A percentile compares a stretch with the other conserved stretches of the same genome.
Evolutionary conservation across 2,797 vertebrate species (phyloP).

Genomic region (Centroberyx gerrardi): DNA sequence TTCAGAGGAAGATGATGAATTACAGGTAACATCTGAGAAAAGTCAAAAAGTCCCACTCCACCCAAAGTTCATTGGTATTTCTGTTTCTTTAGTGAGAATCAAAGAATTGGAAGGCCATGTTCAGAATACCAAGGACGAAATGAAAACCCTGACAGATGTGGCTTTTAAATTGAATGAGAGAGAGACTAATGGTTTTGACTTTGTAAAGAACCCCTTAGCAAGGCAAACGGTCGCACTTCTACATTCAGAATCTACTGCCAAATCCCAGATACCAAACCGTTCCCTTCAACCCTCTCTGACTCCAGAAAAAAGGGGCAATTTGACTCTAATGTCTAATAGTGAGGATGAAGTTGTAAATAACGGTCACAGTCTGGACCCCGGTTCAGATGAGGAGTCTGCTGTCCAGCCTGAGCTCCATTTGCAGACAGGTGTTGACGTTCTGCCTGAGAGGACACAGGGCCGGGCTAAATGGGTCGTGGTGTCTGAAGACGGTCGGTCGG

Average conservation of each 20-base stretch:
- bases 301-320: slow-evolving; percentile 36
- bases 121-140: slow-evolving; percentile 27
- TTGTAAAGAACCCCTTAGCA: slow-evolving; percentile 2
- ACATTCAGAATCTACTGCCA: slow-evolving; percentile 25
- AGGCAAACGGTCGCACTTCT: slow-evolving; percentile 21
- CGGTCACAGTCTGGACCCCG: slow-evolving; percentile 26
- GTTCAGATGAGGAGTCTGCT: slow-evolving; percentile 43
- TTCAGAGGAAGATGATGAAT: slow-evolving; percentile 44
- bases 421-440: slow-evolving; percentile 58
- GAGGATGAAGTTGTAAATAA: slow-evolving; percentile 59
- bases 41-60: slow-evolving; percentile 44
- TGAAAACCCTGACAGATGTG: slow-evolving; percentile 27
- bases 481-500: slow-evolving; percentile 28
- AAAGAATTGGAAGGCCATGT: slow-evolving; percentile 30
- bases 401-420: slow-evolving; percentile 38
- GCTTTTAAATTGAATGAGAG: slow-evolving; percentile 31
- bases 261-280: slow-evolving; percentile 36
- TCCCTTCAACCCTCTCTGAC: slow-evolving; percentile 45
- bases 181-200: slow-evolving; percentile 38
- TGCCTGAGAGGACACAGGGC: slow-evolving; percentile 47
- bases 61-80: slow-evolving; percentile 27
- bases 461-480: slow-evolving; percentile 58
- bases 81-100: slow-evolving; percentile 21
- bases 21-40: slow-evolving; percentile 35
- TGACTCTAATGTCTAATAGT: slow-evolving; percentile 49